Evolutionary conservation across 1,140 invertebrate genomes (phyloP).

Genomic region (Samia ricini): DNA sequence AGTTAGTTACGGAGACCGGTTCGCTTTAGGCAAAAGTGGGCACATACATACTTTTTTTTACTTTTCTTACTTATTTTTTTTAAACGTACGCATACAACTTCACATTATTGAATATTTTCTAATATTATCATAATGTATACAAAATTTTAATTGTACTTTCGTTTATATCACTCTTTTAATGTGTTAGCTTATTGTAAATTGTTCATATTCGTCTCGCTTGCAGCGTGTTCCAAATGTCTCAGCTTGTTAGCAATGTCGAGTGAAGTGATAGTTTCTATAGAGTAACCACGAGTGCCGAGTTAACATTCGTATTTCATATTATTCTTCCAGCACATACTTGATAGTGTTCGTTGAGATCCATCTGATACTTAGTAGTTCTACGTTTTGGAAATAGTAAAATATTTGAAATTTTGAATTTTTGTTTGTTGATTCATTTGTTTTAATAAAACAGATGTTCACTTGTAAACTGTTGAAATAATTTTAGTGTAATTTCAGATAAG

Average conservation of each 20-base stretch:
- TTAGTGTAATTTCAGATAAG: too few species aligned
- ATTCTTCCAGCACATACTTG: background rate
- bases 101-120: slow-evolving; percentile 14
- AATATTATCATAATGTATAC: background rate
- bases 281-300: background rate
- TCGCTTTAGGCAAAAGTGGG: slow-evolving; percentile 56
- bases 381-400: too few species aligned
- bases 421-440: too few species aligned
- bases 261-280: background rate
- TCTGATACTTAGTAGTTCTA: background rate
- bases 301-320: background rate
- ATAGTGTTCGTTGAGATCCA: background rate
- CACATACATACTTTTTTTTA: background rate
- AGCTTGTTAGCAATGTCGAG: slow-evolving; percentile 5
- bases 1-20: slow-evolving; percentile 53
- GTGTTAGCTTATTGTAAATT: background rate
- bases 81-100: slow-evolving; percentile 27
- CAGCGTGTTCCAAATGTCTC: slow-evolving; percentile 2
- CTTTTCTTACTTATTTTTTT: slow-evolving; percentile 30
- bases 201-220: slow-evolving; percentile 7
- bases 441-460: too few species aligned
- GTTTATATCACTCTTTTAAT: background rate
- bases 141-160: background rate
- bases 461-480: too few species aligned
- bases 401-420: too few species aligned